Evolutionary conservation across 2,113 vertebrate genomes (phyloP).

Genomic region (Dissostichus mawsoni): DNA sequence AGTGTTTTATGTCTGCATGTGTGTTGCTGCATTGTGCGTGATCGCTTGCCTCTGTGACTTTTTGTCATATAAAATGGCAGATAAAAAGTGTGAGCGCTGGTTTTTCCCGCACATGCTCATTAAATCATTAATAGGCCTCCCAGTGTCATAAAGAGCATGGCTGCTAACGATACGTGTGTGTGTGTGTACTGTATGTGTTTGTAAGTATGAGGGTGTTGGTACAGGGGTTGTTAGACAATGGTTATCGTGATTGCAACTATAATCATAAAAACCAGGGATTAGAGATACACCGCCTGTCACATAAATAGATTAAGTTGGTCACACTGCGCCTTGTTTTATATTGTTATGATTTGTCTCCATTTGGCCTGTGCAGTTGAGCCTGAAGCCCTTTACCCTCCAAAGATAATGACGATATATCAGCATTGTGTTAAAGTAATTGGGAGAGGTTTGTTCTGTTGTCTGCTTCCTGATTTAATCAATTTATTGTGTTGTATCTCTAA

Average conservation of each 20-base stretch:
- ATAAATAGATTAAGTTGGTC: slow-evolving; percentile 77
- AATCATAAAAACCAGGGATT: slow-evolving; percentile 74
- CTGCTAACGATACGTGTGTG: slow-evolving; percentile 10
- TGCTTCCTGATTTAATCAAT: slow-evolving; percentile 70
- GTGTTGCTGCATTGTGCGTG: slow-evolving; percentile 16
- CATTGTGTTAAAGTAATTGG: slow-evolving; percentile 74
- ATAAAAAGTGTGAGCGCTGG: neutral
- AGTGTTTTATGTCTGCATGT: neutral
- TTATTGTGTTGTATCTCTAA: slow-evolving; percentile 42
- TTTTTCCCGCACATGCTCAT: slow-evolving; percentile 47
- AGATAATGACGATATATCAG: slow-evolving; percentile 79
- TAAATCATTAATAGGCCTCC: slow-evolving; percentile 55
- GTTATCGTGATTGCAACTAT: slow-evolving; percentile 65
- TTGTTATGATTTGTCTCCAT: slow-evolving; percentile 79
- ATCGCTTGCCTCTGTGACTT: too few species aligned
- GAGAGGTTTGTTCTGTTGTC: slow-evolving; percentile 67
- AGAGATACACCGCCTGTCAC: slow-evolving; percentile 68
- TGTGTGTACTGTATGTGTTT: slow-evolving; percentile 11
- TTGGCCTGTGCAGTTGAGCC: slow-evolving; percentile 75
- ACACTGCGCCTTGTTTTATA: slow-evolving; percentile 64
- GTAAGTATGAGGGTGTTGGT: slow-evolving; percentile 33
- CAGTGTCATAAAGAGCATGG: slow-evolving; percentile 36
- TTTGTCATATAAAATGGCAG: too few species aligned
- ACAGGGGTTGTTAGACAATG: slow-evolving; percentile 46
- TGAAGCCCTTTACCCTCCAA: slow-evolving; percentile 65